Percentiles rank a stretch among this genome's conserved stretches.
Evolutionary conservation across 1,140 invertebrate species (phyloP).

Genomic region (Leptinotarsa lineolata): DNA sequence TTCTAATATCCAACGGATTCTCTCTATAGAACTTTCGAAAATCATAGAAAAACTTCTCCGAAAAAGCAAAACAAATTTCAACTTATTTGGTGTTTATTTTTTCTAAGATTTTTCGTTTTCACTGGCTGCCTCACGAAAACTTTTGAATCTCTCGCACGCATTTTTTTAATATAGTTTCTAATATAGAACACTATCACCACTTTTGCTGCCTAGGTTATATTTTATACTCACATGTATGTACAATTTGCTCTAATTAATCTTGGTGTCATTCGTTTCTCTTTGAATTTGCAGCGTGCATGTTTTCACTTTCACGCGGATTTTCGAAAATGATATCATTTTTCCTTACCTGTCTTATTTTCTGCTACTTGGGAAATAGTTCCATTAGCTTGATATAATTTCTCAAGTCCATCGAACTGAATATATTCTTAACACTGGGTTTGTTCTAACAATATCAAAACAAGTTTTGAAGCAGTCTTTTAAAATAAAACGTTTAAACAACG

Average conservation of each 20-base stretch:
- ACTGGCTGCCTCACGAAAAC: conserved; percentile 18
- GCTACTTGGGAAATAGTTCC: not conserved
- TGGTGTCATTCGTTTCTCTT: conserved; percentile 31
- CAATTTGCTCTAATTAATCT: conserved; percentile 34
- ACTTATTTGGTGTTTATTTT: not conserved
- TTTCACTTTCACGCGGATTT: not conserved
- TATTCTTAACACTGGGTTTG: not conserved
- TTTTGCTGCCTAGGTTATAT: conserved; percentile 34
- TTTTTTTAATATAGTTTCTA: conserved; percentile 41
- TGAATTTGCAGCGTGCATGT: conserved; percentile 19
- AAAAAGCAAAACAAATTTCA: not conserved
- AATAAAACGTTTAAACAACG: no score
- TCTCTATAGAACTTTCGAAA: conserved; percentile 6
- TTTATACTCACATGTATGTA: conserved; percentile 40
- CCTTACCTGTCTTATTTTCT: not conserved
- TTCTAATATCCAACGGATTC: conserved; percentile 9
- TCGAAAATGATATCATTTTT: not conserved
- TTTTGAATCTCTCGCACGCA: conserved; percentile 33
- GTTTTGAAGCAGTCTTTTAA: no score
- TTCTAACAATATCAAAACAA: not conserved
- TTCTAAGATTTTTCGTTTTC: conserved; percentile 9
- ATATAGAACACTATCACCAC: conserved; percentile 40
- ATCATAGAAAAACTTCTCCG: not conserved
- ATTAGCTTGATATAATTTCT: not conserved
- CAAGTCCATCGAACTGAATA: not conserved